Evolutionary conservation across 2,113 vertebrate species (phyloP).

Genomic region (Melanerpes aurifrons): DNA sequence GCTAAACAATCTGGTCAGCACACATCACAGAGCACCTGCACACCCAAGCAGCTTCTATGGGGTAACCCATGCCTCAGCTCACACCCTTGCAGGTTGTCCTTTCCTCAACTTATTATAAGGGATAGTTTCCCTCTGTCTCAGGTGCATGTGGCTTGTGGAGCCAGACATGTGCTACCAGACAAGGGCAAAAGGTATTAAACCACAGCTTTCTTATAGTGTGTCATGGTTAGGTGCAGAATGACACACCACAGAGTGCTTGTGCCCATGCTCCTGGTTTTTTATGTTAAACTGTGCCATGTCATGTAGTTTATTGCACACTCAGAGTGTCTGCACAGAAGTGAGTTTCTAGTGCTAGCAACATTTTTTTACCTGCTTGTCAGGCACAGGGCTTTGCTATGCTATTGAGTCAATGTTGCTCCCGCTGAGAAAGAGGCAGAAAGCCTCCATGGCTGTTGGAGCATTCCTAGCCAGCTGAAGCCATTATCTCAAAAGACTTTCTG

Average conservation of each 20-base stretch:
- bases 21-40: background rate
- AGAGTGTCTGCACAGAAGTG: background rate
- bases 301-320: constrained; percentile 4
- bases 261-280: background rate
- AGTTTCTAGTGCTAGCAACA: background rate
- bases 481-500: background rate
- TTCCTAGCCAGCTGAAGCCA: background rate
- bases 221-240: background rate
- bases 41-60: fast-evolving
- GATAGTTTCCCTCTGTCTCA: background rate
- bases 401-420: background rate
- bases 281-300: background rate
- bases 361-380: background rate
- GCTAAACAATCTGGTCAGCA: background rate
- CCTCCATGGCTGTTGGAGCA: background rate
- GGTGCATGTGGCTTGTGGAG: fast-evolving
- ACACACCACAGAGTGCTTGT: background rate
- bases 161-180: background rate
- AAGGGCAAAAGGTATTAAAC: background rate
- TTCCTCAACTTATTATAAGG: background rate
- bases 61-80: background rate
- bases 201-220: background rate
- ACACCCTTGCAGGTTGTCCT: background rate
- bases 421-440: background rate
- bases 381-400: background rate